Conservation (phyloP, 2,113 vertebrate species). For the Vanacampus margaritifer region DNA sequence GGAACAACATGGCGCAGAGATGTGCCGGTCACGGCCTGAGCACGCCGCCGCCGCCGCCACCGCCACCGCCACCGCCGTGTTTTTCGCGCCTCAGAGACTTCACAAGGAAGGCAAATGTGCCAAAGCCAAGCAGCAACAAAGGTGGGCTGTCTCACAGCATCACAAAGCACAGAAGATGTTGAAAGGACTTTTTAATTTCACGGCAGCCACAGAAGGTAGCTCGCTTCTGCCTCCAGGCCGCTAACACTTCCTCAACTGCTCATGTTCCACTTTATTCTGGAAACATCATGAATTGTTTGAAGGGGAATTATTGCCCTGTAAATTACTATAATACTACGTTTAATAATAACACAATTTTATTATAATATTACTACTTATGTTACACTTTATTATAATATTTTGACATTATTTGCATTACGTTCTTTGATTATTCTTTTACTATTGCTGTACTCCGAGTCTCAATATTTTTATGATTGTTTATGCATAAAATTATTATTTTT, state of each 20-base stretch:
- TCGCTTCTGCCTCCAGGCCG: neutral
- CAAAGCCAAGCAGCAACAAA: slow-evolving; percentile 36
- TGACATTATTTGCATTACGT: no score
- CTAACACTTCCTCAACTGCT: neutral
- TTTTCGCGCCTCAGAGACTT: slow-evolving; percentile 6
- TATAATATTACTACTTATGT: no score
- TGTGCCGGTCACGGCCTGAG: slow-evolving; percentile 25
- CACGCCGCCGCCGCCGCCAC: slow-evolving; percentile 5
- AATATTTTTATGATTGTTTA: no score
- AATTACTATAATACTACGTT: neutral
- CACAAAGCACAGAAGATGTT: slow-evolving; percentile 15
- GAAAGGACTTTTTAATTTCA: slow-evolving; percentile 29
- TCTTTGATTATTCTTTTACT: no score
- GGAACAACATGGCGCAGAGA: slow-evolving; percentile 48
- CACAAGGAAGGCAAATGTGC: slow-evolving; percentile 37
- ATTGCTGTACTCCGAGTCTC: no score
- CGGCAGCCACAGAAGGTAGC: neutral
- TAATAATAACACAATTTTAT: neutral
- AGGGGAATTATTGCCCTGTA: neutral
- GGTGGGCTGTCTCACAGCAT: slow-evolving; percentile 16
- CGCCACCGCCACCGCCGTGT: slow-evolving; percentile 15
- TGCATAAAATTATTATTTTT: no score
- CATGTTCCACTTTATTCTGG: neutral
- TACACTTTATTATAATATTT: no score
- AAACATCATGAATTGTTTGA: neutral